Percentiles rank a stretch among this genome's conserved stretches.
Conservation (phyloP, 2,113 vertebrate genomes). For the Trogon surrucura region DNA sequence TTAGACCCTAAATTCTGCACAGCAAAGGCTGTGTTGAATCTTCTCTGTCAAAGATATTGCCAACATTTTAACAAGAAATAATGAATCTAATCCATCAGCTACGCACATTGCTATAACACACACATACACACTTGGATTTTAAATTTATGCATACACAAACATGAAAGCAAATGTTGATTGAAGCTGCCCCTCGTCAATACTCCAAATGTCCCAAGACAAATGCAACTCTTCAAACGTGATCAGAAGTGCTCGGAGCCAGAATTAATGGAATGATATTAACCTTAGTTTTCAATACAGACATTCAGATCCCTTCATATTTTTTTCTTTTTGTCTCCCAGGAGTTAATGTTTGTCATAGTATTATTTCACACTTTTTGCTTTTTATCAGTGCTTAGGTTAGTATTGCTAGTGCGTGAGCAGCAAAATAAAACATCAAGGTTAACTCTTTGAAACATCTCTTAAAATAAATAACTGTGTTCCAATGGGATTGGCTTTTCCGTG, state of each 20-base stretch:
- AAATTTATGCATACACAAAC: neutral
- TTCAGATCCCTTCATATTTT: neutral
- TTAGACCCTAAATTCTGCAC: neutral
- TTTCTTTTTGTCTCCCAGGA: neutral
- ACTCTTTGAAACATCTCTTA: neutral
- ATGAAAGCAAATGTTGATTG: neutral
- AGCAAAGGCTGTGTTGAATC: neutral
- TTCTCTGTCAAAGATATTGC: neutral
- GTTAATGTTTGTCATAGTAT: neutral
- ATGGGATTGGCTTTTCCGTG: neutral
- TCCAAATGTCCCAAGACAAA: neutral
- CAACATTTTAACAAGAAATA: neutral
- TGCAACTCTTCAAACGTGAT: neutral
- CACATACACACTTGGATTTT: neutral
- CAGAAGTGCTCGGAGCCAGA: neutral
- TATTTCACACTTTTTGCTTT: neutral
- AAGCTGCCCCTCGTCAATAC: fast-evolving
- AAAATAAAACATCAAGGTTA: neutral
- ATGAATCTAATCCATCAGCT: neutral
- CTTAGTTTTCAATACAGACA: neutral
- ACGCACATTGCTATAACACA: neutral
- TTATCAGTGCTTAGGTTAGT: neutral
- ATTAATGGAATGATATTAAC: neutral
- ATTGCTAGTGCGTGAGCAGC: neutral
- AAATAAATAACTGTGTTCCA: neutral